Evolutionary conservation across 1,140 invertebrate species (phyloP).

Genomic region (Aphelinus certus): DNA sequence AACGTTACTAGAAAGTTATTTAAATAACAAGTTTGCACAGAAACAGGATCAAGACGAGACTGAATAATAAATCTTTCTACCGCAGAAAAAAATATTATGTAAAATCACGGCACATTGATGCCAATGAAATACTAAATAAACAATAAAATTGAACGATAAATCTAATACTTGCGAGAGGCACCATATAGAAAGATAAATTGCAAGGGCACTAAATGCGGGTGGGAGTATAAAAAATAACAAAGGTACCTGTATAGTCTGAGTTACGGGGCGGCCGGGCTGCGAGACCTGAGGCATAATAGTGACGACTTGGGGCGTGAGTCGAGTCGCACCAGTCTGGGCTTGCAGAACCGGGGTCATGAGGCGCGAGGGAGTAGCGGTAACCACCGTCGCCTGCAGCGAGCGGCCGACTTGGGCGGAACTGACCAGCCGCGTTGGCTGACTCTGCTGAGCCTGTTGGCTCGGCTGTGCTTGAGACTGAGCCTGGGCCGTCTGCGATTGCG

Average conservation of each 20-base stretch:
- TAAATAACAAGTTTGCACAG: no score
- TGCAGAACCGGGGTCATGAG: conserved; percentile 61
- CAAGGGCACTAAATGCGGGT: no score
- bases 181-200: neutral
- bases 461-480: neutral
- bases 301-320: conserved; percentile 51
- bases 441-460: conserved; percentile 18
- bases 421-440: conserved; percentile 51
- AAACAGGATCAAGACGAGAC: no score
- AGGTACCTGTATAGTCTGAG: conserved; percentile 59
- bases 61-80: no score
- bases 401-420: conserved; percentile 48
- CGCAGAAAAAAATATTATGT: no score
- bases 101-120: no score
- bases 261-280: conserved; percentile 51
- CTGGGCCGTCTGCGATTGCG: neutral
- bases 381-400: conserved; percentile 60
- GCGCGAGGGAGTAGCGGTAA: conserved; percentile 54
- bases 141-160: no score
- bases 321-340: conserved; percentile 38
- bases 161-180: no score
- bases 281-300: conserved; percentile 48
- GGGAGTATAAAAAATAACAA: neutral
- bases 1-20: no score
- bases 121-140: no score